These are phyloP conservation scores for Anodontia alba DNA, from an alignment of 2,888 invertebrate genomes.

Conservation along the genomic window DNA sequence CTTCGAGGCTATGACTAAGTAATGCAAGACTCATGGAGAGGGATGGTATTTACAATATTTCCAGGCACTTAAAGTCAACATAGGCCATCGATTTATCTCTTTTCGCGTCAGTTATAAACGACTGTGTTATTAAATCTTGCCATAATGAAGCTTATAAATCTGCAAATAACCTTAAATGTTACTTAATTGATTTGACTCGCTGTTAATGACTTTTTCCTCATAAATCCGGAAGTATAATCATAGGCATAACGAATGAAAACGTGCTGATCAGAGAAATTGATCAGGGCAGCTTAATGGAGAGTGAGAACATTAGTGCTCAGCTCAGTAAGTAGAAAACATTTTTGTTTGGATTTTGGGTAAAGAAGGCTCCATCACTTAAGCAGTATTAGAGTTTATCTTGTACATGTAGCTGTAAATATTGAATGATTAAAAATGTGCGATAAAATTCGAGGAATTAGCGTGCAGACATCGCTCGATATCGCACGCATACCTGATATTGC, in stretches of 20 bases:
- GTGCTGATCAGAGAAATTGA: background rate
- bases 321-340: too few species aligned
- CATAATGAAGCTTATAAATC: background rate
- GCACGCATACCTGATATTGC: too few species aligned
- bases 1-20: too few species aligned
- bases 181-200: constrained; percentile 15
- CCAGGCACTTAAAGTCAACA: background rate
- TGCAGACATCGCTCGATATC: too few species aligned
- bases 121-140: constrained; percentile 4
- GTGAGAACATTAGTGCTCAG: too few species aligned
- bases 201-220: background rate
- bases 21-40: too few species aligned
- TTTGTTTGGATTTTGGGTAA: too few species aligned
- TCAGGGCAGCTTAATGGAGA: background rate
- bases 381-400: too few species aligned
- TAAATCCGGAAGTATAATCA: constrained; percentile 7
- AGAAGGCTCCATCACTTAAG: too few species aligned
- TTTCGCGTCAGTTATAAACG: background rate
- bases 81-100: background rate
- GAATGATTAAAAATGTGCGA: too few species aligned
- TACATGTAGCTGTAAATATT: too few species aligned
- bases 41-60: background rate
- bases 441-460: too few species aligned
- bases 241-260: background rate
- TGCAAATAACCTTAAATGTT: constrained; percentile 9